Evolutionary conservation across 2,888 invertebrate species (phyloP), one percentile per base, ranked within the genome.

Genomic region (Synanthedon vespiformis): DNA sequence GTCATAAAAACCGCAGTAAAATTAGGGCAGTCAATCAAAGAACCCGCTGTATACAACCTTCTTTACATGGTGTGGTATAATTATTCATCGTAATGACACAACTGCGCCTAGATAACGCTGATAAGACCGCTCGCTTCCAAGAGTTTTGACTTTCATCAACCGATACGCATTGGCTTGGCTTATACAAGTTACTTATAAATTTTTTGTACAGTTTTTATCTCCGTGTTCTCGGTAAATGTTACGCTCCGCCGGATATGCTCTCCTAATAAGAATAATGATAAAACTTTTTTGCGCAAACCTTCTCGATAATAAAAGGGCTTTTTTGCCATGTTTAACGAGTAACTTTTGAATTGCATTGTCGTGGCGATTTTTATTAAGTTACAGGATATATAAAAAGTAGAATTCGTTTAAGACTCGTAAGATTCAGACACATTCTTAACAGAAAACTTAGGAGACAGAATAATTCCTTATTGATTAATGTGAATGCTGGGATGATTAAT

Each of bases 141-240:
- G 40, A 47, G 50, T 52, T 52, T 34, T 34, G 12, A 16, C 34
- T 34, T 34, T 34, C 16, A 27, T 44, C 12, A 51, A 51, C 27
- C 40, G 49, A 49, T 41, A 18, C 49, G 49, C 41, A 13, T n/a
- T 40, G 40, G 34, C 11, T n/a, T 40, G 40, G 34, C 11, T 49
- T 52, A 52, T 52, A 22, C 22, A 8, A 34, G 48, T n/a, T 52
- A 47, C 48, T 50, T 56, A 51, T 58, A 57, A 54, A 52, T 58
- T 61, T 63, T 63, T 62, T 58, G 59, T 57, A 52, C 55, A 55
- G 56, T 52, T 56, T 61, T 61, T 62, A 58, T 62, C 56, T 56
- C 51, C 52, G 16, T 49, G 51, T 51, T 62, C 56, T 56, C 52
- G 53, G 16, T 49, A 52, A 53, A 53, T 56, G 59, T 58, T 55